phyloP scores from a whole-genome alignment of 2,113 vertebrate genomes.

The Cochlearius cochlearius region DNA sequence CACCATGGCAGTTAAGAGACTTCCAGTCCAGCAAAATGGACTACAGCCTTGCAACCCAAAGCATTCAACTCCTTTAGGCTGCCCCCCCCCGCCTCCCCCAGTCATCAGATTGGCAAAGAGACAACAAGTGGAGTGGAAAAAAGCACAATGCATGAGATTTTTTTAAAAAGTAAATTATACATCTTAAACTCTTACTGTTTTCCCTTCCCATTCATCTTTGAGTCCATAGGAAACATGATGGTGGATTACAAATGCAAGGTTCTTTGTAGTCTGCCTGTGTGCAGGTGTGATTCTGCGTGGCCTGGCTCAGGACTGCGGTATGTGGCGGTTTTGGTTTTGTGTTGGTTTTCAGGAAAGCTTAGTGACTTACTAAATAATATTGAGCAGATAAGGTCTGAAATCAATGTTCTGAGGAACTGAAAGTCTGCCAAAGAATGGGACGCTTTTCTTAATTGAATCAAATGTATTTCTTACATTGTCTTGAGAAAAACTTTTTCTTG shows the following conservation, averaged over 20 bases:
- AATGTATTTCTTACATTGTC: background rate
- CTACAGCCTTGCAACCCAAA: background rate
- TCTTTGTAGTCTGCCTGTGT: background rate
- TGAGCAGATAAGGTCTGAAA: background rate
- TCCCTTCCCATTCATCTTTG: background rate
- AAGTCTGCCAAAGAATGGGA: background rate
- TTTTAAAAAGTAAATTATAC: background rate
- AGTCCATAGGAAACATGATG: background rate
- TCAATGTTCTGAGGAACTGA: background rate
- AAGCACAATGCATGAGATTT: background rate
- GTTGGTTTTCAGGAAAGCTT: background rate
- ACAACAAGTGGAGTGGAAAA: background rate
- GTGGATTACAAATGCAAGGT: background rate
- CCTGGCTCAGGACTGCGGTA: background rate
- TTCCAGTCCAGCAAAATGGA: background rate
- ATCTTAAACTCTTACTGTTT: background rate
- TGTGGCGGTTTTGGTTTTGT: background rate
- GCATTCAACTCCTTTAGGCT: background rate
- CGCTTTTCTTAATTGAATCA: background rate
- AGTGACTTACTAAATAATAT: background rate
- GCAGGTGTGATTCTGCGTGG: background rate
- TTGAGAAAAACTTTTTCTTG: background rate
- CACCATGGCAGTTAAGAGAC: background rate
- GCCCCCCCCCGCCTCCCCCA: accelerated
- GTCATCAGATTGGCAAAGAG: background rate